phyloP scores from a whole-genome alignment of 1,140 invertebrate genomes.

The Hylyphantes graminicola region DNA sequence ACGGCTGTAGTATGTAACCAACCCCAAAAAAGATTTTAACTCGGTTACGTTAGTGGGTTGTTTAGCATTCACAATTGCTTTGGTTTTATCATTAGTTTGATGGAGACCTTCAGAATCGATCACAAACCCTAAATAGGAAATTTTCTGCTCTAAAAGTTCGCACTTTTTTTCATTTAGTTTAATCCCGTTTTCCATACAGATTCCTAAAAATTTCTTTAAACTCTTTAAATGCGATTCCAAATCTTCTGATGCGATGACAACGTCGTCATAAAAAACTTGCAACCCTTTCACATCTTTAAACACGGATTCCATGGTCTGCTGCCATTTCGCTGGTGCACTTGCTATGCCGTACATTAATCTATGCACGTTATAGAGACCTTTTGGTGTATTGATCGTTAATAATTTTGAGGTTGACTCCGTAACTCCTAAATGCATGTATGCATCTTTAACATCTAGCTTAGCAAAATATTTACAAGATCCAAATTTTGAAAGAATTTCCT shows the following conservation, averaged over 20 bases:
- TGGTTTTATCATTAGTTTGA: constrained; percentile 15
- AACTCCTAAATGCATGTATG: neutral
- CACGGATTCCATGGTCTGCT: neutral
- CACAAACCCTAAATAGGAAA: neutral
- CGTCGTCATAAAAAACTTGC: neutral
- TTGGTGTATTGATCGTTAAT: neutral
- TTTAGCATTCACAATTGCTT: constrained; percentile 32
- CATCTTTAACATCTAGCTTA: neutral
- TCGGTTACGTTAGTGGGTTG: constrained; percentile 33
- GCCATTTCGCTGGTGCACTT: neutral
- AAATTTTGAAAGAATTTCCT: no score
- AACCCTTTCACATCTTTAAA: neutral
- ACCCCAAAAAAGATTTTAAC: constrained; percentile 50
- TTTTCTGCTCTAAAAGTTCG: neutral
- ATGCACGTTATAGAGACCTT: neutral
- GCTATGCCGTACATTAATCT: neutral
- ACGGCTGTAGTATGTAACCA: constrained; percentile 67
- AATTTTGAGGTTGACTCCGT: neutral
- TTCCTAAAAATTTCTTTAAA: neutral
- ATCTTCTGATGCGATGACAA: neutral
- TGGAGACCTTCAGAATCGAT: constrained; percentile 18
- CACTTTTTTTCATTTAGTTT: constrained; percentile 12
- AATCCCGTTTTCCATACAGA: neutral
- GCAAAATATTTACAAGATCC: neutral
- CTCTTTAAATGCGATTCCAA: neutral